phyloP scores from a whole-genome alignment of 2,797 vertebrate species.

The Spinus olivaceus region DNA sequence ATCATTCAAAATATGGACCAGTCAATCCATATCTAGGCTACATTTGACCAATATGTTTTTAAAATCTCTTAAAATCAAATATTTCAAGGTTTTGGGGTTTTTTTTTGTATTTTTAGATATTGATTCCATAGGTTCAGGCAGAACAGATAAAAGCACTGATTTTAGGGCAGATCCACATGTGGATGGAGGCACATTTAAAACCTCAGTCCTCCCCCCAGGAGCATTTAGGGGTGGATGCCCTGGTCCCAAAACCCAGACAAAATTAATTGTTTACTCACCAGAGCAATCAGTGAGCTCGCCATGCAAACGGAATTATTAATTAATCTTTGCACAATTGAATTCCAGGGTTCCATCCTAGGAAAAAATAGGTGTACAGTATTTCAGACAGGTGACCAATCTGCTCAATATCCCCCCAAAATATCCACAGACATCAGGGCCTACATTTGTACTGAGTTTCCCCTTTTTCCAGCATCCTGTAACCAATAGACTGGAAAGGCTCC shows the following conservation, averaged over 20 bases:
- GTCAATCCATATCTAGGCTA: neutral
- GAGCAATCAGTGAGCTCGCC: neutral
- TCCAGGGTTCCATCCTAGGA: neutral
- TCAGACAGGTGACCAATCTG: neutral
- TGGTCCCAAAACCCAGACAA: neutral
- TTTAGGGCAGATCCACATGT: neutral
- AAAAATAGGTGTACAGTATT: accelerated
- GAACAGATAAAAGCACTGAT: neutral
- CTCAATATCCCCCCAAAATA: neutral
- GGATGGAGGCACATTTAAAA: neutral
- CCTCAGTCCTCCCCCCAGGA: neutral
- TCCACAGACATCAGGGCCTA: neutral
- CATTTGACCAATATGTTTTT: neutral
- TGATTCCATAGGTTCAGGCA: neutral
- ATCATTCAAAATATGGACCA: neutral
- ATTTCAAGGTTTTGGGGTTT: neutral
- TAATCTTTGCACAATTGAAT: neutral
- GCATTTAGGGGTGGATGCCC: accelerated
- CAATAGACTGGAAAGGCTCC: constrained; percentile 51
- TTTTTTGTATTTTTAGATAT: neutral
- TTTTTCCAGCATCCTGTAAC: constrained; percentile 2
- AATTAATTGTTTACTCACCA: neutral
- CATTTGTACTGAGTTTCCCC: neutral
- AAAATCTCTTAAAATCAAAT: neutral
- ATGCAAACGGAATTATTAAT: neutral